phyloP scores from a whole-genome alignment of 2,888 invertebrate species.

The Terebella lapidaria region DNA sequence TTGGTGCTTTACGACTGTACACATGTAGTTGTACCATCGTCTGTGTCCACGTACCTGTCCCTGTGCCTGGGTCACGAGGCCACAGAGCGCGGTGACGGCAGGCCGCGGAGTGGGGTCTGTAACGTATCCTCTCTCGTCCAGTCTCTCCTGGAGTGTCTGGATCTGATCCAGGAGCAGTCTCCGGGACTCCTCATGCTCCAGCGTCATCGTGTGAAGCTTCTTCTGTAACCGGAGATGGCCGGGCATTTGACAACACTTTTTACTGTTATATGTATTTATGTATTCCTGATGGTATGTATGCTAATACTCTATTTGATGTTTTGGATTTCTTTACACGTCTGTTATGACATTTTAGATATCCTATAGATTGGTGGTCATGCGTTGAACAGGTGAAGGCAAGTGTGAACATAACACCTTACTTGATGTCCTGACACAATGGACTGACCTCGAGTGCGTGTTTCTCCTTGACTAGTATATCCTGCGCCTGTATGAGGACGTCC shows the following conservation, averaged over 20 bases:
- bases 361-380: too few relatives aligned
- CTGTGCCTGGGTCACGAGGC: background rate
- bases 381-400: too few relatives aligned
- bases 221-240: too few relatives aligned
- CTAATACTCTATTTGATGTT: too few relatives aligned
- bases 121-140: background rate
- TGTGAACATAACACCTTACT: too few relatives aligned
- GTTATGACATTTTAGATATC: too few relatives aligned
- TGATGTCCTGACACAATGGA: too few relatives aligned
- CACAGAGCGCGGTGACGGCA: background rate
- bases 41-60: background rate
- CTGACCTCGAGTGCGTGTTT: constrained; percentile 14
- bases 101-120: background rate
- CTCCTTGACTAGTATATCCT: constrained; percentile 14
- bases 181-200: background rate
- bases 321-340: too few relatives aligned
- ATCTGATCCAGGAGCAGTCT: background rate
- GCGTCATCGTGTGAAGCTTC: background rate
- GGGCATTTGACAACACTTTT: too few relatives aligned
- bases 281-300: too few relatives aligned
- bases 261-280: too few relatives aligned
- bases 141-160: background rate
- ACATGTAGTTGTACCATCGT: background rate
- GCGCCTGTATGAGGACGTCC: constrained; percentile 12
- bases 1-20: too few relatives aligned